Evolutionary conservation across 2,113 vertebrate species (phyloP), one percentile per base, ranked within the genome.

Genomic region (Myodes glareolus): DNA sequence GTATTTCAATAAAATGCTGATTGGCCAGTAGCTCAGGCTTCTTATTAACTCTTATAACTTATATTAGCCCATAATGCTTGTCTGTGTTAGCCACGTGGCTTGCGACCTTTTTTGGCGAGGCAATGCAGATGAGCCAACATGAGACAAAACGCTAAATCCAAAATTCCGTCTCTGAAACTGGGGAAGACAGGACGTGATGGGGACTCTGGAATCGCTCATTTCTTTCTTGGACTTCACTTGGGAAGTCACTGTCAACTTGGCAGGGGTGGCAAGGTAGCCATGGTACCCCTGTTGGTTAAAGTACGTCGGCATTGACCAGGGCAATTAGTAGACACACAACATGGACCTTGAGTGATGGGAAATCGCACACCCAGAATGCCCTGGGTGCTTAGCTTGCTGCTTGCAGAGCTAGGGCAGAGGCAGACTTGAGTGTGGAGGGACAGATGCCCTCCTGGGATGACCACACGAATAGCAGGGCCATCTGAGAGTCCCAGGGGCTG

Each of bases 291-390:
- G 72, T 25, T 67, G 7, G 5, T 36, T 75, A 31, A 14, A 88
- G 19, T 29, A 16, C 27, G 21, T 10, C 0, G 0, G 31, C 45
- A 10, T 0, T 8, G n/a, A n/a, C 23, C 3, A 52, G 75, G 78
- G 19, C 63, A 33, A 29, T 70, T 31, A 39, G 65, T 14, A 36
- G 7, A 63, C 16, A 36, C 0, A 13, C 55, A 45, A 42, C 5
- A 73, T 23, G 27, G 45, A 68, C 12, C 33, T 7, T 23, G 70
- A 88, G 61, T 45, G 17, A 82, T 39, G 31, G 19, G 14, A 27
- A 25, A 16, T 11, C 36, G 63, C 47, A 55, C 42, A 25, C 9
- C n/a, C 5, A 14, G 29, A 89, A 23, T 6, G 25, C 33, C 16
- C 47, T 33, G 7, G 33, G 39, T 3, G 10, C 1, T 9, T 4